Evolutionary conservation across 2,797 vertebrate species (phyloP).

Genomic region (Premnoplex brunnescens): DNA sequence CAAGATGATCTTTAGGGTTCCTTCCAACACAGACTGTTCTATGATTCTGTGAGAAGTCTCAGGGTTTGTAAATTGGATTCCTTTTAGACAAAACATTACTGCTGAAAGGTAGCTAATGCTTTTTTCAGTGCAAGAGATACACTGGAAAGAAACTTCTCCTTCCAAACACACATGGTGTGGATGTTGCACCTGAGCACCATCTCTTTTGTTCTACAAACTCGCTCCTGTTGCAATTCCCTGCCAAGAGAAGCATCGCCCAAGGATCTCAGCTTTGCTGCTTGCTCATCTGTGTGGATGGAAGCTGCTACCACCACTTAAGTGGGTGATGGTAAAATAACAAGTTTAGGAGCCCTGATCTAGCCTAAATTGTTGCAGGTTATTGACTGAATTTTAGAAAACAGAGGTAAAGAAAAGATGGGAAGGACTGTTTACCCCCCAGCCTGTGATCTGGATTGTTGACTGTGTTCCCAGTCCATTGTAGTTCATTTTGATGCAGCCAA

Average conservation of each 20-base stretch:
- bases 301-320: background rate
- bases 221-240: background rate
- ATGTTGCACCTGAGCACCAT: background rate
- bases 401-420: constrained; percentile 2
- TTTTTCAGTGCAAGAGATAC: background rate
- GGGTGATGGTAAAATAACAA: background rate
- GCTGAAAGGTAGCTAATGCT: background rate
- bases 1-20: background rate
- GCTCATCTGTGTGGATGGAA: background rate
- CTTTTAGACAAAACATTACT: background rate
- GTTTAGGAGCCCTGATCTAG: background rate
- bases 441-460: background rate
- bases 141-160: background rate
- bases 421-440: background rate
- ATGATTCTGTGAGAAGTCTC: background rate
- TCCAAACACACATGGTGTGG: fast-evolving
- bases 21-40: background rate
- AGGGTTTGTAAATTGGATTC: background rate
- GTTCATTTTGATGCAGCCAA: background rate
- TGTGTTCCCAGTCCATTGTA: background rate
- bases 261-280: background rate
- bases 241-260: background rate
- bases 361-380: background rate
- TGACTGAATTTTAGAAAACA: background rate
- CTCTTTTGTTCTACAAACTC: background rate